These are phyloP conservation scores for Phorcus lineatus DNA, from an alignment of 2,888 invertebrate genomes.

Conservation along the genomic window DNA sequence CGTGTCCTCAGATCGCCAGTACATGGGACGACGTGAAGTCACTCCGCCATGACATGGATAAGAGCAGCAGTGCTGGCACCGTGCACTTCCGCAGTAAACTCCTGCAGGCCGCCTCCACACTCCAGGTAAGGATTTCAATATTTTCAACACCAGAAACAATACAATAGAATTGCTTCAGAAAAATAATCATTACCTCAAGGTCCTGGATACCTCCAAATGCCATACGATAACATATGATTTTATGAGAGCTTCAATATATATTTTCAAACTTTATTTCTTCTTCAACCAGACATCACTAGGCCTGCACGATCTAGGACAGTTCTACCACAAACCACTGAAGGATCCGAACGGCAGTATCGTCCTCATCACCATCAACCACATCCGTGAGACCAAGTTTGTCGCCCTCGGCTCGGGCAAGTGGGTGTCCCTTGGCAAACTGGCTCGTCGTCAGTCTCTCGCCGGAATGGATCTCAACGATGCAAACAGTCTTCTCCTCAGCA, in stretches of 20 bases:
- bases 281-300: slow-evolving; percentile 86
- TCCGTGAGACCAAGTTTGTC: slow-evolving; percentile 88
- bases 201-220: too few relatives aligned
- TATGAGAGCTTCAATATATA: background rate
- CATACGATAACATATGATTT: too few relatives aligned
- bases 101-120: slow-evolving; percentile 92
- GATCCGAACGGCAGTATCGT: slow-evolving; percentile 93
- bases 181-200: too few relatives aligned
- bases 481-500: slow-evolving; percentile 77
- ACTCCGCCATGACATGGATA: slow-evolving; percentile 94
- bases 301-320: slow-evolving; percentile 93
- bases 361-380: slow-evolving; percentile 85
- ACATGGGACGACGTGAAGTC: slow-evolving; percentile 97
- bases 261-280: background rate
- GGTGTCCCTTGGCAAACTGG: slow-evolving; percentile 90
- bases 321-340: slow-evolving; percentile 92
- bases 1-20: slow-evolving; percentile 85
- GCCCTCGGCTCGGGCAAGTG: slow-evolving; percentile 88
- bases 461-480: slow-evolving; percentile 74
- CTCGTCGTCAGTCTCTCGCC: slow-evolving; percentile 81
- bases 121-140: slow-evolving; percentile 79
- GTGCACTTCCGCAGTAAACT: slow-evolving; percentile 92
- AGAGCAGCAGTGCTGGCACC: slow-evolving; percentile 91
- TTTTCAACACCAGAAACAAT: background rate
- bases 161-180: too few relatives aligned